phyloP scores from a whole-genome alignment of 2,888 invertebrate genomes.

The Uloborus plumipes region DNA sequence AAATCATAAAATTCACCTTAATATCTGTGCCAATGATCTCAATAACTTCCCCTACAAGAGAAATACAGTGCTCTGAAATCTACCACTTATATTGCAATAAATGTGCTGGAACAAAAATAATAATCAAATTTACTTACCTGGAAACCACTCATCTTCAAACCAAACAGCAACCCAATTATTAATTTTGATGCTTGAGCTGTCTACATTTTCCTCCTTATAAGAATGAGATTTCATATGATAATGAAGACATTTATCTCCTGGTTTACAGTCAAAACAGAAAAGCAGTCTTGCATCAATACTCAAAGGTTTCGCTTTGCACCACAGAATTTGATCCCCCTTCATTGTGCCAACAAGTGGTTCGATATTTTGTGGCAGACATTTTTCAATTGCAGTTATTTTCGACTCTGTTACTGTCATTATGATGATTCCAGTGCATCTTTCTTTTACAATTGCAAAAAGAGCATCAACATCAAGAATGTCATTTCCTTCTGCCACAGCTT shows the following conservation, averaged over 20 bases:
- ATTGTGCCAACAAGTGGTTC: background rate
- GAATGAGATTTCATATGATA: background rate
- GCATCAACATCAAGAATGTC: slow-evolving; percentile 7
- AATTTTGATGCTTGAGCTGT: background rate
- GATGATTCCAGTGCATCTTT: slow-evolving; percentile 3
- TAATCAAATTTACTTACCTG: background rate
- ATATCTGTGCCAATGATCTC: background rate
- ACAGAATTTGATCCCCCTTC: background rate
- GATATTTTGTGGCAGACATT: background rate
- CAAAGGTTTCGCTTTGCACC: background rate
- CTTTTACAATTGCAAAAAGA: slow-evolving; percentile 1
- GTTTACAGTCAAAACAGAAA: background rate
- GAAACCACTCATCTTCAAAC: slow-evolving; percentile 4
- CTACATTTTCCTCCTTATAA: background rate
- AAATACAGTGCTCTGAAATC: background rate
- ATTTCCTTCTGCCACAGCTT: slow-evolving; percentile 11
- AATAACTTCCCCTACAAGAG: slow-evolving; percentile 1
- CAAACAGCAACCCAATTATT: background rate
- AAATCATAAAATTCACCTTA: background rate
- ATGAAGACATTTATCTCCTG: background rate
- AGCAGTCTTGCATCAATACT: background rate
- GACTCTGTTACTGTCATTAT: background rate
- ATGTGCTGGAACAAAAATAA: background rate
- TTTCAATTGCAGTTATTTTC: background rate
- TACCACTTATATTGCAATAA: background rate